Conservation (phyloP, 2,113 vertebrate species). For the Ophiodon elongatus region DNA sequence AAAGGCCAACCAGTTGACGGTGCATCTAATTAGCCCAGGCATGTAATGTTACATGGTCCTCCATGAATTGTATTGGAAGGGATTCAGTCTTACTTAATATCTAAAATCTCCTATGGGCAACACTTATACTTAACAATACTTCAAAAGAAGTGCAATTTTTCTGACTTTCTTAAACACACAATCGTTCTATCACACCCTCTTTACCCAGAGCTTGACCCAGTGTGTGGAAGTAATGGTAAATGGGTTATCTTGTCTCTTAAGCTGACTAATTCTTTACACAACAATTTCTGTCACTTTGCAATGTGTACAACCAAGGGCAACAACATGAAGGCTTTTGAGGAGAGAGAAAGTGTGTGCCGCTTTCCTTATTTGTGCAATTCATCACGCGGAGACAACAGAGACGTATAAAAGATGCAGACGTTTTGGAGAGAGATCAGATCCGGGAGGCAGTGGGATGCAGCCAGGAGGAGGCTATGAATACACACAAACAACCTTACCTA, state of each 20-base stretch:
- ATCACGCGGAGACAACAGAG: neutral
- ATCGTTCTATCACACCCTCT: neutral
- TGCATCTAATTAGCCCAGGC: neutral
- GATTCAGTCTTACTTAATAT: neutral
- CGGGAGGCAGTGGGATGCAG: neutral
- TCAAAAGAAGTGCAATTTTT: neutral
- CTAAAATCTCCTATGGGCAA: neutral
- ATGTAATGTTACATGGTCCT: neutral
- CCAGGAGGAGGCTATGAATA: neutral
- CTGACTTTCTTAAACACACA: neutral
- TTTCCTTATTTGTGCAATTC: neutral
- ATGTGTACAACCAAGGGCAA: too few relatives aligned
- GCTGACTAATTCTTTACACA: neutral
- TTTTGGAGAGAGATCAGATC: neutral
- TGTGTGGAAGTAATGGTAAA: neutral
- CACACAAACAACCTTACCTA: neutral
- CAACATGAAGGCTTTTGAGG: too few relatives aligned
- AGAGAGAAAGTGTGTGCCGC: neutral
- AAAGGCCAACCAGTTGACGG: neutral
- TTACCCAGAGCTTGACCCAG: neutral
- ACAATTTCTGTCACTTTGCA: neutral
- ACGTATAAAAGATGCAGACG: too few relatives aligned
- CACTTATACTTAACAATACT: neutral
- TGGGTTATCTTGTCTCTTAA: neutral
- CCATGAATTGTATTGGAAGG: neutral